Base-by-base conservation (phyloP, 1,140 invertebrate species). In the Luehdorfia chinensis region DNA sequence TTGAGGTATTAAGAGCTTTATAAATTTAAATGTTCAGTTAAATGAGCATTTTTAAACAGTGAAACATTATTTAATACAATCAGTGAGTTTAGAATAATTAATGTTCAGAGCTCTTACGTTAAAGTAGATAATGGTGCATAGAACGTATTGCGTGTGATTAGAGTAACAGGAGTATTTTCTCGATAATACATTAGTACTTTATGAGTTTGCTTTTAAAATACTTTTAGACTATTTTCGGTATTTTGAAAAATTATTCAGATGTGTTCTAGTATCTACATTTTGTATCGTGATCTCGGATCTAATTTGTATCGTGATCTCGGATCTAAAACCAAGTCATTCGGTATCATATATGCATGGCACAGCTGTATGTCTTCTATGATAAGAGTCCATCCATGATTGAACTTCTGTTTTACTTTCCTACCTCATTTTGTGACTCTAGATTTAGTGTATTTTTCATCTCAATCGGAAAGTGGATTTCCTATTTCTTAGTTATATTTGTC, bases 341-440 rank as follows among this genome's bases (percentile, higher is more conserved):
- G n/a, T n/a, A n/a, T n/a, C n/a, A n/a, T n/a, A n/a, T n/a, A n/a
- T n/a, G n/a, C n/a, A n/a, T n/a, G n/a, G n/a, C n/a, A n/a, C n/a
- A n/a, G n/a, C n/a, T n/a, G n/a, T n/a, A 43, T 41, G 25, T 52
- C 36, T 27, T 50, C 36, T 45, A 47, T 41, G 46, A 51, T 50
- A 59, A 53, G 56, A 74, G 66, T 83, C 75, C 72, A 77, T 77
- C 75, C 75, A 79, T 61, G 36, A 55, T 64, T 65, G 34, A 66
- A 72, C 54, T 74, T 74, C 63, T 73, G 55, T 66, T 81, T 80
- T 73, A 77, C 65, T 75, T 55, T 75, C 78, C 80, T 85, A 85
- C 80, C 80, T 85, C 80, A 85, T 73, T 77, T 69, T 75, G 70
- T 78, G 71, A 75, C 75, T 70, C 36, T 75, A 81, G 78, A 60